Evolutionary conservation across 1,140 invertebrate genomes (phyloP).

Genomic region (Tribolium castaneum): DNA sequence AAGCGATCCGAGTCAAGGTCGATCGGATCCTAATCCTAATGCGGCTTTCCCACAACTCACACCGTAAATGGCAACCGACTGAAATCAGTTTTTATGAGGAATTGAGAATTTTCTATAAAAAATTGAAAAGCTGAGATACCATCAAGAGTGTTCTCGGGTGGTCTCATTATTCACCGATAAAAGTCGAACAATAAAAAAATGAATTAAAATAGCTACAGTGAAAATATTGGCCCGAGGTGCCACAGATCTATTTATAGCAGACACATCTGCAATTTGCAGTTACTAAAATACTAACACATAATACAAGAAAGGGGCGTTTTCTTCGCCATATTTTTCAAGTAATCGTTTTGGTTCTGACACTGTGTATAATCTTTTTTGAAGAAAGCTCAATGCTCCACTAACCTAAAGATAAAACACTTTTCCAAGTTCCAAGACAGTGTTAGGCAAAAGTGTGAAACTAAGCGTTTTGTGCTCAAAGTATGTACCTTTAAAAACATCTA

Average conservation of each 20-base stretch:
- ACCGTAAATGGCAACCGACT: background rate
- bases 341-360: no score
- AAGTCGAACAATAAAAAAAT: background rate
- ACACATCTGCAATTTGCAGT: no score
- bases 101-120: background rate
- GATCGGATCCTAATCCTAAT: background rate
- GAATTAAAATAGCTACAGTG: background rate
- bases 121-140: background rate
- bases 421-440: no score
- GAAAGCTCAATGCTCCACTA: background rate
- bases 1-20: conserved; percentile 5
- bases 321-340: no score
- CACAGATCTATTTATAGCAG: no score
- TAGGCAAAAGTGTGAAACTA: no score
- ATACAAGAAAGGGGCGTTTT: no score
- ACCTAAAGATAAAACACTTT: background rate
- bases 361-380: background rate
- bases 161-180: background rate
- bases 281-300: no score
- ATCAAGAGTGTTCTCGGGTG: background rate
- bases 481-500: no score
- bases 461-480: no score
- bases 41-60: conserved; percentile 1
- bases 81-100: conserved; percentile 7
- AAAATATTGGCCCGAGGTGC: background rate